Base-by-base conservation (phyloP, 2,797 vertebrate species). In the Bradypodion pumilum region DNA sequence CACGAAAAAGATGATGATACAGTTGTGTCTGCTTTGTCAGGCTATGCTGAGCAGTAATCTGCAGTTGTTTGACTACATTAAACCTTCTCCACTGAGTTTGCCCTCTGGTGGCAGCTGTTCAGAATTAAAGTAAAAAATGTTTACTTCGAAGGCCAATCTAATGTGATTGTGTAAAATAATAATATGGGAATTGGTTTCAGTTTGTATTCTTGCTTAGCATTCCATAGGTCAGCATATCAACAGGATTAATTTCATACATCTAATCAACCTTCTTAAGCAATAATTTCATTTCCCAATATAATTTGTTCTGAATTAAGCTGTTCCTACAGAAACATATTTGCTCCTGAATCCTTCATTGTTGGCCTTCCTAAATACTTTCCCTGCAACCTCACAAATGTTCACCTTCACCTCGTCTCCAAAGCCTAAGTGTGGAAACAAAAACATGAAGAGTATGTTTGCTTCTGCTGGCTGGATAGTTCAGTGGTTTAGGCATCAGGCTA, bases 61-160 rank as follows among this genome's bases (percentile, higher is more conserved):
- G 32, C 32, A 91, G 87, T 90, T 89, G 87, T 86, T 90, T 89
- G 86, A 88, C 91, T 86, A 86, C 40, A 74, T 46, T 29, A 21
- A 49, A 81, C 87, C 89, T 93, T 79, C 75, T 89, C 84, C 90
- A 86, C 91, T 94, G 83, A 35, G 94, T 93, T 95, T 95, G 96
- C 95, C 96, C 96, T 93, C 96, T 96, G 94, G 95, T 94, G 95
- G 95, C 89, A 95, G 84, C 86, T 93, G 88, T 91, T 94, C 93
- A 90, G 80, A 94, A 85, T 81, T 90, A 90, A 93, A 87, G 80
- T 35, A 81, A 86, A 87, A 92, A 88, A 87, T 92, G 65, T 66
- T 92, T 91, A 92, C 87, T 29, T 27, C n/a, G 0, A 68, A 52
- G 76, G 13, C 32, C 44, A 27, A 46, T 5, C 21, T 40, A 10